Base-by-base conservation (phyloP, 2,797 vertebrate species). In the Protonibea diacanthus region DNA sequence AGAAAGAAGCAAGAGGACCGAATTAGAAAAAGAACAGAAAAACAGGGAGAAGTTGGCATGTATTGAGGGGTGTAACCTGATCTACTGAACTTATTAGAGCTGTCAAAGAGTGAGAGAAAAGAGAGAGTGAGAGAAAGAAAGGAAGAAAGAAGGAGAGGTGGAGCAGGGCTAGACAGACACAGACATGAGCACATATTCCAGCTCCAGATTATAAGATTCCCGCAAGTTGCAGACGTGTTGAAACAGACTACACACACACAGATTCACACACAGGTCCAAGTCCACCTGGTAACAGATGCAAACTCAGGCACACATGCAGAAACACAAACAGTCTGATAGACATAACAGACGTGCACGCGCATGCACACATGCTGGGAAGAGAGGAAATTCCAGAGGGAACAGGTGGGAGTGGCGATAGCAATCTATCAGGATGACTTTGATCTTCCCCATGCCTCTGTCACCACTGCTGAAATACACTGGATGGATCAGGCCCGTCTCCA, bases 121-220 rank as follows among this genome's bases (percentile, higher is more conserved):
- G 72, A 76, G 77, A 86, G 78, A 81, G 33, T 38, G 83, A 69
- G 66, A 76, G 76, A 73, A 61, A 77, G 12, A 77, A 40, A 70
- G 51, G 86, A 61, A 80, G 58, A 78, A 55, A 80, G 52, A 65
- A 59, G 77, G 81, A 82, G 86, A 81, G 91, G 90, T 85, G 90
- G 88, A 92, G 88, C 82, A 89, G 87, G 82, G 88, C 90, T 74
- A 93, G 92, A 87, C 92, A 90, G 92, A 94, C 91, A 94, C 92
- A 95, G 93, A 95, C 95, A 92, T 94, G 88, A 94, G 89, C 91
- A 88, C 88, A 91, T 95, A 93, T 95, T 94, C 93, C 93, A 94
- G 89, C 91, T 93, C 88, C 89, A 95, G 93, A 95, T 95, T 94
- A 94, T 93, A 94, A 92, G 90, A 95, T 95, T 95, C 94, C 94